Evolutionary conservation across 2,888 invertebrate genomes (phyloP).

Genomic region (Brassicogethes aeneus): DNA sequence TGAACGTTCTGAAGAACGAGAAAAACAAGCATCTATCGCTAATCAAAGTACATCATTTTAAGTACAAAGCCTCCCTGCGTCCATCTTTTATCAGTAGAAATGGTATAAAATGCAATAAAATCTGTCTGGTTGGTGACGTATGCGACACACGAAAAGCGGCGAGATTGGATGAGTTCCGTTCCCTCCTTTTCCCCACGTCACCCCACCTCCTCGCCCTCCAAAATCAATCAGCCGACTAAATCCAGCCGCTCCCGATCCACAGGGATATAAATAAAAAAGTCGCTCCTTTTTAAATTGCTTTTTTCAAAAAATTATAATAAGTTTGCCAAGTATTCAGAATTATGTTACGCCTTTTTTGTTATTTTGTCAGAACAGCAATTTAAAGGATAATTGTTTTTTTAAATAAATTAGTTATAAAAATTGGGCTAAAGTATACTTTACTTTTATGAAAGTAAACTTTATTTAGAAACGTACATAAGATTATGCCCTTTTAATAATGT

Average conservation of each 20-base stretch:
- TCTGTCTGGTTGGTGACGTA: conserved; percentile 38
- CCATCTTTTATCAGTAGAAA: conserved; percentile 53
- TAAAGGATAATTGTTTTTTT: too few relatives aligned
- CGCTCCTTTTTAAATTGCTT: too few relatives aligned
- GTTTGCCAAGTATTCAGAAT: too few relatives aligned
- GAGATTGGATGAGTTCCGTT: conserved; percentile 13
- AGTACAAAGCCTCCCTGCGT: conserved; percentile 54
- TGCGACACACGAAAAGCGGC: conserved; percentile 18
- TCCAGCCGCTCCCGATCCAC: background rate
- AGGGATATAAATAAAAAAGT: too few relatives aligned
- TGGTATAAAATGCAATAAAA: conserved; percentile 42
- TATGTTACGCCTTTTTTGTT: too few relatives aligned
- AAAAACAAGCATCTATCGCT: background rate
- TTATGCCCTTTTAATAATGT: too few relatives aligned
- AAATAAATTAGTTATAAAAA: too few relatives aligned
- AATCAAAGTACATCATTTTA: conserved; percentile 14
- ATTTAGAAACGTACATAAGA: too few relatives aligned
- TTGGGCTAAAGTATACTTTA: too few relatives aligned
- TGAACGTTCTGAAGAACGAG: background rate
- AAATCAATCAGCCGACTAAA: conserved; percentile 6
- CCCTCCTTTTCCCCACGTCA: conserved; percentile 11
- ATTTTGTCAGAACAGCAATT: too few relatives aligned
- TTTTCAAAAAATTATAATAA: too few relatives aligned
- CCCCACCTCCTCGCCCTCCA: conserved; percentile 10
- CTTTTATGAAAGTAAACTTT: too few relatives aligned